A percentile compares a stretch with the other conserved stretches of the same genome.
Evolutionary conservation across 2,113 vertebrate genomes (phyloP).

Genomic region (Tinamus guttatus): DNA sequence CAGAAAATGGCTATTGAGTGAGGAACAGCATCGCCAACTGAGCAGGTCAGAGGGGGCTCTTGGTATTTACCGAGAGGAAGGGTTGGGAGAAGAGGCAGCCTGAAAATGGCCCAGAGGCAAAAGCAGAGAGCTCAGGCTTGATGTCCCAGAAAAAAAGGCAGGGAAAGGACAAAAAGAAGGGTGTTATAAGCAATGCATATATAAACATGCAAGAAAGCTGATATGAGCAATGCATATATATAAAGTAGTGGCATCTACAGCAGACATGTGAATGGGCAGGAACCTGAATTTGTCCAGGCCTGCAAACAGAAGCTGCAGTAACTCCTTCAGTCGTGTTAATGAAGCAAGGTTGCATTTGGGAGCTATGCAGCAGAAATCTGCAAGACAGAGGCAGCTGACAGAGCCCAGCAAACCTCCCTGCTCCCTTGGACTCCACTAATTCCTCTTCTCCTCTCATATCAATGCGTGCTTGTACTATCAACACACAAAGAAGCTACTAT

Average conservation of each 20-base stretch:
- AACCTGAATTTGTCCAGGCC: not conserved
- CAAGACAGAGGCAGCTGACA: not conserved
- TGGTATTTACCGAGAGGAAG: not conserved
- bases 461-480: accelerated
- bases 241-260: not conserved
- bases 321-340: too few species aligned
- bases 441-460: too few species aligned
- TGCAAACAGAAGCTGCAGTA: not conserved
- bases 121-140: not conserved
- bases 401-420: too few species aligned
- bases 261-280: accelerated
- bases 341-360: not conserved
- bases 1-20: not conserved
- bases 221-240: not conserved
- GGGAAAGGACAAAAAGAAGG: not conserved
- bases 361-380: not conserved
- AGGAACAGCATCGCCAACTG: accelerated
- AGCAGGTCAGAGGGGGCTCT: not conserved
- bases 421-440: not conserved
- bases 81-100: not conserved
- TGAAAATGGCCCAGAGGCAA: not conserved
- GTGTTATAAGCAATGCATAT: accelerated
- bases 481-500: not conserved
- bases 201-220: too few species aligned
- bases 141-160: not conserved